These are phyloP conservation scores for Tyria jacobaeae DNA, from an alignment of 2,888 invertebrate genomes.

Conservation along the genomic window DNA sequence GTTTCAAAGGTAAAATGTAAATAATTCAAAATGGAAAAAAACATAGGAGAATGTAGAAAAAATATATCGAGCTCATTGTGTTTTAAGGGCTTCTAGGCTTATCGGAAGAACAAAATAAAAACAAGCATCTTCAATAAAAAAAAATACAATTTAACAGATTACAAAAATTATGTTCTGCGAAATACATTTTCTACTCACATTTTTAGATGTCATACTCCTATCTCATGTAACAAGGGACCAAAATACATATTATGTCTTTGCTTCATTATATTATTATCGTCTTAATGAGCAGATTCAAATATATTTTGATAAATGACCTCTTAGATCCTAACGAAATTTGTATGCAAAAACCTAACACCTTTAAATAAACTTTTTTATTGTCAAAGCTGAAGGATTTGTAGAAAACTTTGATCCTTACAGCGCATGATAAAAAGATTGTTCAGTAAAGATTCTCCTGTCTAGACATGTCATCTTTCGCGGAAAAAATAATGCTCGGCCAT, in stretches of 20 bases:
- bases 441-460: constrained; percentile 5
- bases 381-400: neutral
- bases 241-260: neutral
- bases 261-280: neutral
- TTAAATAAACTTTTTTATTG: neutral
- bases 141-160: too few species aligned
- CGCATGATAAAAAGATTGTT: constrained; percentile 1
- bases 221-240: neutral
- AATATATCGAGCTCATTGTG: too few species aligned
- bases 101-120: too few species aligned
- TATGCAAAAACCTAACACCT: neutral
- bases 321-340: neutral
- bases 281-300: neutral
- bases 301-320: neutral
- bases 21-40: too few species aligned
- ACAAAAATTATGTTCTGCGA: too few species aligned
- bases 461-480: constrained; percentile 11
- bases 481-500: constrained; percentile 6
- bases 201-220: neutral
- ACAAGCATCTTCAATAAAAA: too few species aligned
- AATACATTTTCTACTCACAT: neutral
- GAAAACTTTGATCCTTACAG: neutral
- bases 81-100: too few species aligned
- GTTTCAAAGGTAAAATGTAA: too few species aligned
- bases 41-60: too few species aligned